These are phyloP conservation scores for Psittacara wagleri DNA, from an alignment of 2,113 vertebrate genomes.

Conservation along the genomic window DNA sequence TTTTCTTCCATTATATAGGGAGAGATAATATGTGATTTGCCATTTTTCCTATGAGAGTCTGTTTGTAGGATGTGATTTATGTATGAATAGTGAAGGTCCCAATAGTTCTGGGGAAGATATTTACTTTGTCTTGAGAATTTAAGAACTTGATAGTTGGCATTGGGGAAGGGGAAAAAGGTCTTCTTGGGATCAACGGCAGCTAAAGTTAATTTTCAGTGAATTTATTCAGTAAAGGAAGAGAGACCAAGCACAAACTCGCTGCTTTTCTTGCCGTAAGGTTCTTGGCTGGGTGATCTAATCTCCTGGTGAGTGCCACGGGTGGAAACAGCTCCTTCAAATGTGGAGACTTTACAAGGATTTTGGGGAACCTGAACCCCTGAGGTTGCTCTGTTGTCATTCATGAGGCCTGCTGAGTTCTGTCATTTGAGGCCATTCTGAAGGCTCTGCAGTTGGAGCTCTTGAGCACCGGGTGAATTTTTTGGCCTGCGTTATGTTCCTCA, in stretches of 20 bases:
- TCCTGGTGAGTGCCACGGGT: not conserved
- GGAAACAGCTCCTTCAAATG: not conserved
- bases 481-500: accelerated
- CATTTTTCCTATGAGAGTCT: not conserved
- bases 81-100: not conserved
- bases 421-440: not conserved
- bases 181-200: accelerated
- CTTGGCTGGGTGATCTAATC: not conserved
- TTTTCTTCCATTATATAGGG: not conserved
- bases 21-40: not conserved
- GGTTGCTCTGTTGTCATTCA: not conserved
- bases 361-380: not conserved
- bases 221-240: not conserved
- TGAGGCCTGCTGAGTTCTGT: not conserved
- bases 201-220: not conserved
- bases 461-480: not conserved
- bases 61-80: not conserved
- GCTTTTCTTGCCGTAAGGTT: not conserved
- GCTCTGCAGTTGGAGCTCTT: not conserved
- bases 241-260: not conserved
- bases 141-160: not conserved
- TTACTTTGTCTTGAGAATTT: not conserved
- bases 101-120: not conserved
- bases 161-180: not conserved
- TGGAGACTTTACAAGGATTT: not conserved